Evolutionary conservation across 2,113 vertebrate species (phyloP).

Genomic region (Rattus rattus): DNA sequence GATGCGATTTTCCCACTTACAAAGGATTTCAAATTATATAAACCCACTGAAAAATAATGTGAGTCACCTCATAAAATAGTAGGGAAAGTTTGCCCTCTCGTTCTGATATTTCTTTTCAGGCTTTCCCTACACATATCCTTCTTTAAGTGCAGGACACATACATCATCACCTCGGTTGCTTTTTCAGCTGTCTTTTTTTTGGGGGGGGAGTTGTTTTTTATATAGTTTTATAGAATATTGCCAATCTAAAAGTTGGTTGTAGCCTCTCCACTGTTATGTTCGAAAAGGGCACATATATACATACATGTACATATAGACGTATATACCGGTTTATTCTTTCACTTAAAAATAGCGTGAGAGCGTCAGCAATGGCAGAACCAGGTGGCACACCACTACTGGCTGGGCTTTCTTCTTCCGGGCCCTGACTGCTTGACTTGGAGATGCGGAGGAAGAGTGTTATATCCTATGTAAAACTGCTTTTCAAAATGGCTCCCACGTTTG

Average conservation of each 20-base stretch:
- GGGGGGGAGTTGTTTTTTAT: background rate
- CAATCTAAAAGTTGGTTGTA: background rate
- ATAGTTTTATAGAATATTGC: background rate
- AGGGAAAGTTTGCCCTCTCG: background rate
- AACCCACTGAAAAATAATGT: background rate
- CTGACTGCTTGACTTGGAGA: background rate
- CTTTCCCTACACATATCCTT: background rate
- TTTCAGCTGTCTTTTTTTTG: background rate
- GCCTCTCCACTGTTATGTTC: background rate
- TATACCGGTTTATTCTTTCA: background rate
- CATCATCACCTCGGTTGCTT: background rate
- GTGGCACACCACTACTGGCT: accelerated
- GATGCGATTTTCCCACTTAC: background rate
- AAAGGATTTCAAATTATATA: constrained; percentile 35
- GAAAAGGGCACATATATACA: background rate
- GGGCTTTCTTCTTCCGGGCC: background rate
- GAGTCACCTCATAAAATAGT: background rate
- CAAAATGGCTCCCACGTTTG: background rate
- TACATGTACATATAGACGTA: background rate
- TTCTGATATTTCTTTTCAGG: background rate
- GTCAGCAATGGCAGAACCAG: background rate
- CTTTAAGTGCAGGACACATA: background rate
- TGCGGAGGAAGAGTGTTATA: background rate
- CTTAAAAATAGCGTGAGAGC: background rate
- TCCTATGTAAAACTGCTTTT: background rate